Base-by-base conservation (phyloP, 2,888 invertebrate species). In the Oeneis ivallda region DNA sequence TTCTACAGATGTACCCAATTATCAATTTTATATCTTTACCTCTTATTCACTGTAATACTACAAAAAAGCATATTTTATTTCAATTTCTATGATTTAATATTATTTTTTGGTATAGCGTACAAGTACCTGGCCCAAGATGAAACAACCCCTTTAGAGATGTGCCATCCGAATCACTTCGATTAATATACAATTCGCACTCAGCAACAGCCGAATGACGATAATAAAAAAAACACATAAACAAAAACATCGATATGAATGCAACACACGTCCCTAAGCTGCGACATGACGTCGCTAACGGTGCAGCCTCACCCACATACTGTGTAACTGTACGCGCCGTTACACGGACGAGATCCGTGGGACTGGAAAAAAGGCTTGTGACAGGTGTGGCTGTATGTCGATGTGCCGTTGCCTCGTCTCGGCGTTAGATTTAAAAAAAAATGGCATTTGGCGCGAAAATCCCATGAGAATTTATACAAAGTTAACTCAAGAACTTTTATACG, bases 221-320 rank as follows among this genome's bases (percentile, higher is more conserved):
- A 11, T 5, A 10, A 19, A 8, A 54, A 54, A 17, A 54, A 10
- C 17, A 39, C 10, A 15, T 10, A 53, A 59, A 62, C 37, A 41
- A 53, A 62, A 52, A 70, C 41, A 73, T 77, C 78, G 78, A 77
- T 69, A 76, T 7, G 11, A 32, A 62, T 54, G 62, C 62, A 32
- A 9, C 65, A 64, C 69, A 71, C 70, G 70, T 69, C 75, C 74
- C 76, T 74, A 72, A 70, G 80, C 75, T 74, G 71, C 71, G 81
- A 81, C 76, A 85, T 87, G 86, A 84, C 87, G 85, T 85, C 75
- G 85, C 76, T 89, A 90, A 89, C 89, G 89, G 90, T 86, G 81
- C 79, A 85, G 84, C 79, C 84, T 90, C 89, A 90, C 91, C 91
- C 89, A 91, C 91, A 90, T 90, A 88, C 88, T 79, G 83, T 76